phyloP scores from a whole-genome alignment of 2,888 invertebrate genomes.

The Campopleginae sp. region DNA sequence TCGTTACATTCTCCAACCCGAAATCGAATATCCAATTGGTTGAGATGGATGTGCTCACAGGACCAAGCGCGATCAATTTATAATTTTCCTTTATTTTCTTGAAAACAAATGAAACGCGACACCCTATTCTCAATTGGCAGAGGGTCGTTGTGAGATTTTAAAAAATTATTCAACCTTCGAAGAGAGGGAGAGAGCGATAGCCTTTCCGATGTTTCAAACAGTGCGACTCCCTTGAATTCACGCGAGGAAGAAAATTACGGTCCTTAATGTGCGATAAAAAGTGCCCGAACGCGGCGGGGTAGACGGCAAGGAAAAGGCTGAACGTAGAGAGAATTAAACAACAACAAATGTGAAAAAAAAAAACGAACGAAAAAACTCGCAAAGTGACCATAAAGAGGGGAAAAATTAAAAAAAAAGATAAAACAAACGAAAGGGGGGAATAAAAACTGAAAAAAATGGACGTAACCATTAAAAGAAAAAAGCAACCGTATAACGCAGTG shows the following conservation, averaged over 20 bases:
- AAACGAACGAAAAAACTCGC: conserved; percentile 4
- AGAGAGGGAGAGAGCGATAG: not conserved
- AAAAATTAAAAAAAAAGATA: conserved; percentile 8
- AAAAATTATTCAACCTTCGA: not conserved
- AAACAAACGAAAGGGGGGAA: conserved; percentile 10
- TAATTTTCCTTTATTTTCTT: too few relatives aligned
- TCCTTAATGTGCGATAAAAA: conserved; percentile 17
- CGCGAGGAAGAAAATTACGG: conserved; percentile 39
- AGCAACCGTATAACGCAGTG: conserved; percentile 77
- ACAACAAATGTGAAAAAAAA: conserved; percentile 3
- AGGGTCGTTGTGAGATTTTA: too few relatives aligned
- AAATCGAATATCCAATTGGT: too few relatives aligned
- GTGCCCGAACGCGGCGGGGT: not conserved
- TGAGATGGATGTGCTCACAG: too few relatives aligned
- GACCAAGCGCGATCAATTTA: too few relatives aligned
- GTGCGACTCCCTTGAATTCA: conserved; percentile 32
- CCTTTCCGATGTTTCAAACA: not conserved
- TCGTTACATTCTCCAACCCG: too few relatives aligned
- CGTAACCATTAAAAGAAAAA: conserved; percentile 41
- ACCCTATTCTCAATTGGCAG: too few relatives aligned
- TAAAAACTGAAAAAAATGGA: conserved; percentile 37
- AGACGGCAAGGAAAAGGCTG: conserved; percentile 29
- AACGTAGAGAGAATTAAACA: conserved; percentile 3
- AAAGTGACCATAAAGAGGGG: not conserved
- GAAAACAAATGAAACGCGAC: too few relatives aligned